Evolutionary conservation across 2,888 invertebrate species (phyloP), one percentile per base, ranked within the genome.

Genomic region (Conistra vaccinii): DNA sequence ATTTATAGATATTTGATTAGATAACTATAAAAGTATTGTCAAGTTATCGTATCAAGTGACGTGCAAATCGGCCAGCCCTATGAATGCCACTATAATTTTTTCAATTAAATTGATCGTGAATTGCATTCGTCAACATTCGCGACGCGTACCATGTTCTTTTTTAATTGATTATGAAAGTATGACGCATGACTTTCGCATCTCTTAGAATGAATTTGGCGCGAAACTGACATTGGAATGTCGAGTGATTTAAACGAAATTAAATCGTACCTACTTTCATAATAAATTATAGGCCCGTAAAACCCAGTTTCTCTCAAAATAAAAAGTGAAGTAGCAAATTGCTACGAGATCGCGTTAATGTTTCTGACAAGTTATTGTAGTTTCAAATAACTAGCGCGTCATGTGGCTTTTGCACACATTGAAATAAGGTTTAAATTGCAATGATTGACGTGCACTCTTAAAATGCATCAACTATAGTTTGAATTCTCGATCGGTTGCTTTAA

Each of bases 91-190:
- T 65, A 61, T 39, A n/a, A 74, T 58, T 80, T 78, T 71, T 75
- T 84, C 76, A 73, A 71, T 45, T 68, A 62, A 69, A 48, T 66
- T 84, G 58, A 71, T 76, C 76, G 20, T 48, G 65, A 53, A 53
- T 42, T 57, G 32, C 10, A 29, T 73, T 57, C 26, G 17, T 68
- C 58, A 42, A 60, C 29, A 29, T 32, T 78, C 68, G 17, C 51
- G 60, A 51, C 12, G 51, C 20, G 17, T 32, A n/a, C 39, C 32
- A 17, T 61, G 26, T 45, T 61, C 10, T 53, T 32, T 74, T 35
- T 69, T 58, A 63, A 76, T 57, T 39, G 0, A 45, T 32, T 51
- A 61, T 35, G 53, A 63, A 82, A 70, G 72, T 75, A 76, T 32
- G 39, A 53, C 20, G 14, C 61, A 53, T 57, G 26, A 60, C 42